These are phyloP conservation scores for Pteropus alecto DNA, from an alignment of 2,113 vertebrate species.

Conservation along the genomic window DNA sequence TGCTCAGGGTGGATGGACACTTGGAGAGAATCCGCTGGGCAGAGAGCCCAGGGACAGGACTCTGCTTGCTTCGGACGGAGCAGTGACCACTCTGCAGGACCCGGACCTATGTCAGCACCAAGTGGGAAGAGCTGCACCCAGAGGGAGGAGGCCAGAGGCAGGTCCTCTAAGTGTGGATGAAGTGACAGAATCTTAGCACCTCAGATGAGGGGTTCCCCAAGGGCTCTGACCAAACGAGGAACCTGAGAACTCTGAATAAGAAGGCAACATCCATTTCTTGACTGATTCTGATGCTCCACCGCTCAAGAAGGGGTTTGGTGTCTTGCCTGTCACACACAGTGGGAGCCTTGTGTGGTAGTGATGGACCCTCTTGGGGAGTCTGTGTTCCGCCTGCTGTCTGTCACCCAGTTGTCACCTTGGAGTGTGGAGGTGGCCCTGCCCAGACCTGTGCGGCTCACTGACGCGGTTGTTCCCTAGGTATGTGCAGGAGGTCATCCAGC, in stretches of 20 bases:
- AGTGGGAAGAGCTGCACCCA: background rate
- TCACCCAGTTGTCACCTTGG: background rate
- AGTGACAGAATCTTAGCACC: background rate
- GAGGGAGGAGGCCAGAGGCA: background rate
- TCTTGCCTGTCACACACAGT: accelerated
- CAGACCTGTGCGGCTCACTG: background rate
- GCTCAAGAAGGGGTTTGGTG: background rate
- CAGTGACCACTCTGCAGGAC: background rate
- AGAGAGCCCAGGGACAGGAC: background rate
- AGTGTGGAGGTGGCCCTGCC: background rate
- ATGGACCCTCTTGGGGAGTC: background rate
- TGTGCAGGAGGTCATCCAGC: slow-evolving; percentile 92
- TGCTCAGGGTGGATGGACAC: accelerated
- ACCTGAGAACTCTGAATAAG: background rate
- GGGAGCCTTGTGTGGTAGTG: background rate
- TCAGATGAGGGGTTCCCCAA: too few relatives aligned
- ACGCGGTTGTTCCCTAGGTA: slow-evolving; percentile 86
- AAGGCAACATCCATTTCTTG: accelerated
- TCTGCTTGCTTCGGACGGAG: background rate
- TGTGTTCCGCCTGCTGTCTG: background rate
- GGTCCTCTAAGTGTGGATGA: background rate
- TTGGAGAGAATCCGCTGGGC: background rate
- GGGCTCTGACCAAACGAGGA: slow-evolving; percentile 57
- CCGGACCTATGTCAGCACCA: accelerated
- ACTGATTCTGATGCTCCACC: background rate